phyloP scores from a whole-genome alignment of 2,113 vertebrate genomes.

The Odontesthes bonariensis region DNA sequence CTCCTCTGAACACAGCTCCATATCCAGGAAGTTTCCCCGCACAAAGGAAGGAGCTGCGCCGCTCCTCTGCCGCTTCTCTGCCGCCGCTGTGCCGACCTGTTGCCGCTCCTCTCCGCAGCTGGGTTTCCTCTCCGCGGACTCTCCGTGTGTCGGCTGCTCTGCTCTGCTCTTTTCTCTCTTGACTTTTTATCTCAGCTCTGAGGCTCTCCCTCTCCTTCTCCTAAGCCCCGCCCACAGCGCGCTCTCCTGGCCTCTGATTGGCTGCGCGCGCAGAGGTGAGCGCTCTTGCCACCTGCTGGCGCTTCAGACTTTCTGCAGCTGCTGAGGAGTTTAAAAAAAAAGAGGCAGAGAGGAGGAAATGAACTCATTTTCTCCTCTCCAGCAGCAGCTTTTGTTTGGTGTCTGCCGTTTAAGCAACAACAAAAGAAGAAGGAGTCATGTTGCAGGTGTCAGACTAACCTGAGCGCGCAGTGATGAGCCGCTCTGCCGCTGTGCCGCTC shows the following conservation, averaged over 20 bases:
- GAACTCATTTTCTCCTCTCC: slow-evolving; percentile 52
- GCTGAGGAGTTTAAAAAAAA: slow-evolving; percentile 20
- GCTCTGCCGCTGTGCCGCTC: too few relatives aligned
- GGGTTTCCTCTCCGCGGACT: slow-evolving; percentile 4
- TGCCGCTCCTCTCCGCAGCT: slow-evolving; percentile 19
- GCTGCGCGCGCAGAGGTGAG: slow-evolving; percentile 51
- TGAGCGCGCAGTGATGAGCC: background rate
- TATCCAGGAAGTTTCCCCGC: slow-evolving; percentile 73
- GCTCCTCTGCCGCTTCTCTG: background rate
- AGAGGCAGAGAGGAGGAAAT: slow-evolving; percentile 37
- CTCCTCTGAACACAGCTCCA: slow-evolving; percentile 16
- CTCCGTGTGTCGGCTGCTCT: slow-evolving; percentile 16
- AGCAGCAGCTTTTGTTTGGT: slow-evolving; percentile 1
- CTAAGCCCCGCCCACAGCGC: slow-evolving; percentile 49
- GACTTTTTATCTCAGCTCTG: slow-evolving; percentile 73
- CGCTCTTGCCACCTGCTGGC: slow-evolving; percentile 71
- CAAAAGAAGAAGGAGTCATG: background rate
- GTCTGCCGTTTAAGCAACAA: too few relatives aligned
- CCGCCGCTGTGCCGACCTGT: slow-evolving; percentile 35
- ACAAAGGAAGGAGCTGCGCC: slow-evolving; percentile 16
- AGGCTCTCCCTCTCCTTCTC: slow-evolving; percentile 63
- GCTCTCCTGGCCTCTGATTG: slow-evolving; percentile 55
- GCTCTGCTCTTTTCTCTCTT: slow-evolving; percentile 41
- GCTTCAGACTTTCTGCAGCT: slow-evolving; percentile 30
- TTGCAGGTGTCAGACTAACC: background rate